These are phyloP conservation scores for Atractosteus spatula DNA, from an alignment of 2,113 vertebrate species.

Conservation along the genomic window DNA sequence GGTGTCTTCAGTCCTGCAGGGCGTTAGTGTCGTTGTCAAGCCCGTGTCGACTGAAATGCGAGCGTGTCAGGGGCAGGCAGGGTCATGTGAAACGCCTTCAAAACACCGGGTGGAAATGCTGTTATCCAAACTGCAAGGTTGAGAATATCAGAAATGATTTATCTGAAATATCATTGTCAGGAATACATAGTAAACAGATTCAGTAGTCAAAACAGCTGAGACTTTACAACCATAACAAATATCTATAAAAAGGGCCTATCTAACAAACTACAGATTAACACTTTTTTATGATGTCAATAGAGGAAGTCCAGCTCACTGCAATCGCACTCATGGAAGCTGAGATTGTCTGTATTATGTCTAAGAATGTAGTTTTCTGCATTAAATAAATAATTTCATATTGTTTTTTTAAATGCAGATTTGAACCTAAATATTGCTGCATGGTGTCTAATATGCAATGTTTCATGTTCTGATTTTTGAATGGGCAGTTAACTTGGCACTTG, in stretches of 20 bases:
- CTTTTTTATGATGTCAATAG: neutral
- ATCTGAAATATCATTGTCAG: slow-evolving; percentile 13
- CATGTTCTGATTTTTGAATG: no score
- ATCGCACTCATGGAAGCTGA: neutral
- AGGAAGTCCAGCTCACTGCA: slow-evolving; percentile 9
- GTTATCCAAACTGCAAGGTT: neutral
- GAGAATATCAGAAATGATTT: neutral
- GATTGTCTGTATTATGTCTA: slow-evolving; percentile 28
- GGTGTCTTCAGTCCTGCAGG: no score
- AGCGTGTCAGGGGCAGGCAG: no score
- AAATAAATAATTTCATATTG: neutral
- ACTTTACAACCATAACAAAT: slow-evolving; percentile 12
- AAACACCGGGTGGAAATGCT: no score
- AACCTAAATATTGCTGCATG: no score
- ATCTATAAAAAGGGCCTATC: slow-evolving; percentile 6
- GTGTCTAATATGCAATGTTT: no score
- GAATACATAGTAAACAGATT: slow-evolving; percentile 11
- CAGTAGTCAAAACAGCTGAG: slow-evolving; percentile 22
- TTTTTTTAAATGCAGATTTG: no score
- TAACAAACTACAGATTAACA: slow-evolving; percentile 6
- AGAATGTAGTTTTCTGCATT: neutral
- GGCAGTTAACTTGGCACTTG: no score
- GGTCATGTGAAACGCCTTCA: neutral
- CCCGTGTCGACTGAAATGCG: no score
- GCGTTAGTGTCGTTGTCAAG: no score